Base-by-base conservation (phyloP, 2,797 vertebrate genomes). In the Catharus ustulatus region DNA sequence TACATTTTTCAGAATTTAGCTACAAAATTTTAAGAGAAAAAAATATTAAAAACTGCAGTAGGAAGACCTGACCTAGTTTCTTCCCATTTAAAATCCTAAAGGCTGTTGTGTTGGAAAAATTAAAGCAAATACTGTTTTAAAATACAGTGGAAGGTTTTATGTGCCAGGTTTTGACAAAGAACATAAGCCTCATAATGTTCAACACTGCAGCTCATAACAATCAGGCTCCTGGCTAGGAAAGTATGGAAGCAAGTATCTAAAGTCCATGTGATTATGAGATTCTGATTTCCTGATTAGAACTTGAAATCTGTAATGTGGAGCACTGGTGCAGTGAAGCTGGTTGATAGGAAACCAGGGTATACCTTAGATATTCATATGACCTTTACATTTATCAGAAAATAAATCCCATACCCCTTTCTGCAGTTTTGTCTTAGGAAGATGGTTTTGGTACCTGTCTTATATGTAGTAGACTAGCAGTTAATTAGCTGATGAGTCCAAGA, bases 61-160 rank as follows among this genome's bases (percentile, higher is more conserved):
- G 34, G 68, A 91, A 67, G 38, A 38, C 15, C 6, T 89, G 91
- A 78, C 69, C 82, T 94, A 46, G 51, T 87, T 84, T 93, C 23
- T 84, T 89, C 59, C 23, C 6, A 32, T 77, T 61, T 72, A 55
- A 75, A 69, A 84, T 92, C 59, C 52, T 92, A 45, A 73, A 62
- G 43, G 11, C 40, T 76, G 32, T 42, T 87, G 30, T 83, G 38
- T 61, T 68, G 29, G 75, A 76, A 87, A 81, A 87, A 67, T 38
- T 74, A 68, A 94, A 90, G 10, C 46, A 86, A 92, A 74, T 49
- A 29, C 49, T 83, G 26, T 84, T 84, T 94, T 78, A 78, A 85
- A 69, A 66, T 84, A 46, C 40, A 73, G 42, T 49, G 30, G 29
- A 88, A 84, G 19, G 15, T 29, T 95, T 94, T 92, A 72, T 80